Evolutionary conservation across 30 jellyfish, hydroid and myxozoan genomes (phyloP).

Genomic region (Nemopilema nomurai): DNA sequence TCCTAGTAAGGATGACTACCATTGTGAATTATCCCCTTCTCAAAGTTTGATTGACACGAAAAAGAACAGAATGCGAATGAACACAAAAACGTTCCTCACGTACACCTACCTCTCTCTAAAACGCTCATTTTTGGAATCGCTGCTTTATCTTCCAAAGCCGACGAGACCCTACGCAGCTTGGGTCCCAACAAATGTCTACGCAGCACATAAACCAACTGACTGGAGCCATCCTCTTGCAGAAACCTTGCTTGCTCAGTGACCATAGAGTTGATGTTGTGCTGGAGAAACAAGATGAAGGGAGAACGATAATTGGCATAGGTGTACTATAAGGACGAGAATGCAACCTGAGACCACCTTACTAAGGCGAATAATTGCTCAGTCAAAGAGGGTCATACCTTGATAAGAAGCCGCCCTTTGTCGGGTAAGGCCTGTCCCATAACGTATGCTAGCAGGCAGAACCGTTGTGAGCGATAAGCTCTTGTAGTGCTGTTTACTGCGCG

Average conservation of each 20-base stretch:
- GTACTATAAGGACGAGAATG: not conserved
- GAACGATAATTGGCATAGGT: not conserved
- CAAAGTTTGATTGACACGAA: not conserved
- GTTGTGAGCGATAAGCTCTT: constrained; percentile 15
- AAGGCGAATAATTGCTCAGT: not conserved
- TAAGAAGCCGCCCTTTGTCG: constrained; percentile 82
- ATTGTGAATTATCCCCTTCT: not conserved
- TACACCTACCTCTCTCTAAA: constrained; percentile 75
- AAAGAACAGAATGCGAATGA: not conserved
- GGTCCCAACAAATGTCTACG: constrained; percentile 86
- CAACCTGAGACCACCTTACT: not conserved
- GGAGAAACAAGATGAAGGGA: not conserved
- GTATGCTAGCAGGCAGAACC: constrained; percentile 76
- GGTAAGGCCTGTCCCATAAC: constrained; percentile 91
- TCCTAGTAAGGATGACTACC: constrained; percentile 51
- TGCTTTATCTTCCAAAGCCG: constrained; percentile 72
- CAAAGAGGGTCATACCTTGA: constrained; percentile 62
- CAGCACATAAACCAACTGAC: constrained; percentile 87
- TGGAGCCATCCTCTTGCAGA: constrained; percentile 94
- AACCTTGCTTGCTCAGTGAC: constrained; percentile 70
- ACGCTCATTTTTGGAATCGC: constrained; percentile 49
- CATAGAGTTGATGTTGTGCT: constrained; percentile 82
- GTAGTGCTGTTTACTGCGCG: constrained; percentile 29
- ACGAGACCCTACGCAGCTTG: constrained; percentile 51
- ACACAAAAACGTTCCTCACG: not conserved